Percentiles rank a stretch among this genome's conserved stretches.
Evolutionary conservation across 2,113 vertebrate genomes (phyloP).

Genomic region (Nycticryphes semicollaris): DNA sequence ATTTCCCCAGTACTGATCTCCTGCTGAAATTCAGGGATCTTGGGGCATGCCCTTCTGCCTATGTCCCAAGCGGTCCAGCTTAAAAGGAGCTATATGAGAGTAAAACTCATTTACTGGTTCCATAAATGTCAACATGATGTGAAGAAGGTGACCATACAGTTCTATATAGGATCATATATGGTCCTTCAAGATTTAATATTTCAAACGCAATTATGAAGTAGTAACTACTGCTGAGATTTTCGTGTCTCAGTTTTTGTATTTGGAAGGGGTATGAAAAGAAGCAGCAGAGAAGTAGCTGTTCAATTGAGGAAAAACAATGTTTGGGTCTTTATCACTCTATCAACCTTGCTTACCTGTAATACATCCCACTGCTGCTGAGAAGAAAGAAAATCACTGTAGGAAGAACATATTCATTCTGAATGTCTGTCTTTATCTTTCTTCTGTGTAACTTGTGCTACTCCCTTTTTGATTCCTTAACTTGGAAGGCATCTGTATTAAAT

Average conservation of each 20-base stretch:
- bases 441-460: neutral
- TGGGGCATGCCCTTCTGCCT: neutral
- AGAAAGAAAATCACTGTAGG: neutral
- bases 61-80: neutral
- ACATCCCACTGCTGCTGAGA: neutral
- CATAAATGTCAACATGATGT: neutral
- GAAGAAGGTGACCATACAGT: neutral
- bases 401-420: neutral
- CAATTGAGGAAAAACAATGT: neutral
- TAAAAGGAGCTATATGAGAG: neutral
- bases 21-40: neutral
- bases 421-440: neutral
- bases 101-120: neutral
- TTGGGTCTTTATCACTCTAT: neutral
- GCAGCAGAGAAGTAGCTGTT: neutral
- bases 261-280: neutral
- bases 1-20: neutral
- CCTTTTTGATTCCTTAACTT: neutral
- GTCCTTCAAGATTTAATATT: neutral
- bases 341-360: neutral
- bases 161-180: neutral
- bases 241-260: neutral
- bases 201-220: neutral
- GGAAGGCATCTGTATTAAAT: neutral
- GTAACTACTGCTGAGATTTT: neutral